phyloP scores from a whole-genome alignment of 2,797 vertebrate genomes.

The Poliocrania exsul region DNA sequence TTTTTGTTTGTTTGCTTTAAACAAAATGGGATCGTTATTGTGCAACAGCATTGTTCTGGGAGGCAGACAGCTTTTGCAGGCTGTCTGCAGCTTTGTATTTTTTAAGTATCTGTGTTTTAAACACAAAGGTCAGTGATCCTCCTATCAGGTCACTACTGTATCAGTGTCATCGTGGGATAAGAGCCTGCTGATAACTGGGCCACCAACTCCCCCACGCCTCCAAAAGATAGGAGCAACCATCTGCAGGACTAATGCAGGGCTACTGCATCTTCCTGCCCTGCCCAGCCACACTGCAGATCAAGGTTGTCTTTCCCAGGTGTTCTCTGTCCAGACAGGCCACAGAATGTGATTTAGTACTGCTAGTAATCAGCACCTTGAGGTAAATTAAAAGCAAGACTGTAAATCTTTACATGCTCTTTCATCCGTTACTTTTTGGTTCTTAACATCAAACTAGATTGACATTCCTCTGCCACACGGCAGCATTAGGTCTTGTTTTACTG shows the following conservation, averaged over 20 bases:
- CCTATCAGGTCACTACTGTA: conserved; percentile 29
- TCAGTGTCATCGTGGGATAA: conserved; percentile 4
- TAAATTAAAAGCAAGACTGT: conserved; percentile 49
- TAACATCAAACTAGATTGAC: conserved; percentile 41
- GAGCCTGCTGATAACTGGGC: neutral
- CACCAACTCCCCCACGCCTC: neutral
- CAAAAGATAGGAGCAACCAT: conserved; percentile 26
- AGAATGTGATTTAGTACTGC: neutral
- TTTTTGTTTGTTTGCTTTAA: conserved; percentile 63
- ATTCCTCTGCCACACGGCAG: conserved; percentile 21
- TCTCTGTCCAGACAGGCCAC: neutral
- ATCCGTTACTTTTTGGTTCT: conserved; percentile 23
- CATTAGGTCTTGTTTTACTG: conserved; percentile 29
- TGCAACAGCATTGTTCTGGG: conserved; percentile 66
- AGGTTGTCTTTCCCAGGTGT: neutral
- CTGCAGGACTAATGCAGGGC: conserved; percentile 31
- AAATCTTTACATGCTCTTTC: conserved; percentile 41
- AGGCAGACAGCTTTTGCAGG: conserved; percentile 53
- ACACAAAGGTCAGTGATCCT: conserved; percentile 49
- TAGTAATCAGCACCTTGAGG: conserved; percentile 43
- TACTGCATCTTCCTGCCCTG: neutral
- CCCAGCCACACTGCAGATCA: neutral
- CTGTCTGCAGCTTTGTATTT: conserved; percentile 56
- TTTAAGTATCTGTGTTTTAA: conserved; percentile 44
- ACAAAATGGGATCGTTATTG: conserved; percentile 47